A percentile compares a stretch with the other conserved stretches of the same genome.
phyloP scores from a whole-genome alignment of 1,140 invertebrate species.

The Calliphora vicina region DNA sequence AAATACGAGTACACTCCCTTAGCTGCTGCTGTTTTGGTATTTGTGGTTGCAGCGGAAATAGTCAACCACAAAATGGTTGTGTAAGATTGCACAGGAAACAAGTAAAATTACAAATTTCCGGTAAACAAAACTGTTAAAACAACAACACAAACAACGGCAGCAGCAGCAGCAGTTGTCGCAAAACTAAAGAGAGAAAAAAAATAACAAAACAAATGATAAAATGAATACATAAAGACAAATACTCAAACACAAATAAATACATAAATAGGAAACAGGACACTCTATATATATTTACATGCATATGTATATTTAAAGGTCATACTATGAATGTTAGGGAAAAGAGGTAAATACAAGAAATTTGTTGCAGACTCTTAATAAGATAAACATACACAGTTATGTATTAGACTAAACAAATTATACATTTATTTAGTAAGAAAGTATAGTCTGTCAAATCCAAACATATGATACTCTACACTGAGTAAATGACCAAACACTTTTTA shows the following conservation, averaged over 20 bases:
- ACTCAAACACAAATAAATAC: background rate
- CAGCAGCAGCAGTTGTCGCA: background rate
- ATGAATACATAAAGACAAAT: background rate
- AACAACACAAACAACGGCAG: conserved; percentile 48
- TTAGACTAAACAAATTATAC: background rate
- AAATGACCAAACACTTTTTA: no score
- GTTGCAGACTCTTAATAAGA: no score
- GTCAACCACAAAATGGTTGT: conserved; percentile 49
- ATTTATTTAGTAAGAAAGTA: no score
- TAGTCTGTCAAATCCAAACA: no score
- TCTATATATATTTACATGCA: no score
- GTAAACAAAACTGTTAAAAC: conserved; percentile 42
- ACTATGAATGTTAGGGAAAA: no score
- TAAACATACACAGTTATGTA: no score
- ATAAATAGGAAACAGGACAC: no score
- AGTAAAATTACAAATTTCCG: conserved; percentile 62
- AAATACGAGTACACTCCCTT: background rate
- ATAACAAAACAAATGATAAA: background rate
- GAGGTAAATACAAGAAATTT: no score
- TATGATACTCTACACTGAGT: no score
- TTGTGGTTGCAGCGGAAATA: conserved; percentile 31
- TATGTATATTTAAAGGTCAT: no score
- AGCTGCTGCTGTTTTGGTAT: background rate
- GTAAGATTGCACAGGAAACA: conserved; percentile 61
- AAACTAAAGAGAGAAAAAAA: background rate